Evolutionary conservation across 2,797 vertebrate genomes (phyloP), one percentile per base, ranked within the genome.

Genomic region (Coregonus ussuriensis): DNA sequence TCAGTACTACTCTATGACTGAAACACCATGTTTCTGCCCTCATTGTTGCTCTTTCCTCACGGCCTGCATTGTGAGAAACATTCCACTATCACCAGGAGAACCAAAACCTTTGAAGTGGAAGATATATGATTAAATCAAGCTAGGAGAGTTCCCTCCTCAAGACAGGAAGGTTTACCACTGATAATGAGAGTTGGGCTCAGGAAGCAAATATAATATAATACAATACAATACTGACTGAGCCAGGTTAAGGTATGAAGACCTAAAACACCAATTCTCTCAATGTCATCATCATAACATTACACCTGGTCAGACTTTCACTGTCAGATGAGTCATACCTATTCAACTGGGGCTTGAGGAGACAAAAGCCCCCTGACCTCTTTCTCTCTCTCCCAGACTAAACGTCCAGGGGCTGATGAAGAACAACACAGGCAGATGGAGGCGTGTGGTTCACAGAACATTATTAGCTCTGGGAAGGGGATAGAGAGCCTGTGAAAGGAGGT

Each of bases 91-190:
- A 33, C 71, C 51, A 56, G 25, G 14, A 35, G 15, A 54, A 54
- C 16, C 15, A 16, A 51, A 7, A 16, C 29, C 52, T 54, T 72
- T 47, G 41, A 47, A 47, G 71, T 15, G 52, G 52, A 54, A 54
- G 53, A 54, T 16, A 72, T 25, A 31, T 7, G 29, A 56, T 56
- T 74, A 74, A 80, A 74, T 74, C 68, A 52, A 47, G 29, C 52
- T 54, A 56, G 52, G 6, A 35, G 52, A n/a, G 71, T 53, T 72
- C 4, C 70, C 25, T 4, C 47, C 31, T n/a, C 71, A 47, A 47
- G 41, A 47, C 41, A 13, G 41, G 41, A 47, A 47, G 41, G 41
- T 47, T 47, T 47, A 9, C 11, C 41, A 47, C 41, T 47, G 9
- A 47, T 9, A 54, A 31, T 6, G 16, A 1, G 41, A 47, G 35